Base-by-base conservation (phyloP, 2,113 vertebrate species). In the Spizaetus ornatus region DNA sequence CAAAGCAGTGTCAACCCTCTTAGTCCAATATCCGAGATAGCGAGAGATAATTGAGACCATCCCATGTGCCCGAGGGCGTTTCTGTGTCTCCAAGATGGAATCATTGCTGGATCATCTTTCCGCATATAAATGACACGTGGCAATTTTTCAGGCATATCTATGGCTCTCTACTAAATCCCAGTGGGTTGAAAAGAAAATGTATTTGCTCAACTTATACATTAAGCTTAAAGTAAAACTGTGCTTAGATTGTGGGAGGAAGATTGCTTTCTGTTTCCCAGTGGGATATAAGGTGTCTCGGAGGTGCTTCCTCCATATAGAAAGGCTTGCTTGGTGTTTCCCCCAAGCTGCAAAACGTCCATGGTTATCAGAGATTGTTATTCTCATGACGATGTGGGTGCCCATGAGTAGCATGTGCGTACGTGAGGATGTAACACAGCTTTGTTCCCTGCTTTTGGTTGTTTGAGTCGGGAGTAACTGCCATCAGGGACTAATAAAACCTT, bases 1-100 rank as follows among this genome's bases (percentile, higher is more conserved):
- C 82, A 79, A 69, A 92, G 82, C 67, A 83, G 21, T 13, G 52
- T 61, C 86, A 58, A 40, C 43, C 23, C 42, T 73, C 94, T 84
- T 38, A 36, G 93, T 26, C 86, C 89, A 89, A 82, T 91, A 93
- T 96, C 96, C 25, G 43, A 91, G 90, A 32, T 21, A 95, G 83
- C 5, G 32, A 78, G 78, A 82, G 67, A 50, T 96, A 97, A 97
- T 94, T 97, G 92, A 95, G 93, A 94, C 93, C 94, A 96, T 95
- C 81, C 92, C 55, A 1, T 56, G 42, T 58, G 92, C 95, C 86
- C 0, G 3, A 76, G 92, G 96, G 70, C 19, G 4, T 83, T 96
- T 93, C 82, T 90, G 65, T 69, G 32, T 82, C 70, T 86, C 47
- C 1, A 66, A 69, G 88, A 69, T 90, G 89, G 78, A 72, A 90